A percentile compares a stretch with the other conserved stretches of the same genome.
Conservation (phyloP, 2,797 vertebrate species). For the Otolemur crassicaudatus region DNA sequence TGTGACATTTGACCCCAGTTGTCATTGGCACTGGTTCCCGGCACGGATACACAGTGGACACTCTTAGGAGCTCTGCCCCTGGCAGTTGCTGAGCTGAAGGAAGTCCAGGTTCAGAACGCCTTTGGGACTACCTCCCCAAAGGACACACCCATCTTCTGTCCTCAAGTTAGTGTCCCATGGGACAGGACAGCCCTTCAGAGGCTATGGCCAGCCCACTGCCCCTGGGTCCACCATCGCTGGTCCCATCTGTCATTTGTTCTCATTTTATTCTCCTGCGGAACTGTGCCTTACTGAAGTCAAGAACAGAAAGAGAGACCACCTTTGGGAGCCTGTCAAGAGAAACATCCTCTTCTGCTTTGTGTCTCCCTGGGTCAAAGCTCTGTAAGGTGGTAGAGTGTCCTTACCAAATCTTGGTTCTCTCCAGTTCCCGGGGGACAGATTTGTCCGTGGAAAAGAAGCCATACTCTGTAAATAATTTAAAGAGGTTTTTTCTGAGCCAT, state of each 20-base stretch:
- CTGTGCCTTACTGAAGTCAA: background rate
- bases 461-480: no score
- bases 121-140: background rate
- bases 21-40: background rate
- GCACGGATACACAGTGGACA: no score
- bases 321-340: background rate
- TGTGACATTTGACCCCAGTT: background rate
- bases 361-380: background rate
- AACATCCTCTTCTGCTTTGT: background rate
- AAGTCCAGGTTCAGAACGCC: background rate
- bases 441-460: no score
- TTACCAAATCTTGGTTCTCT: background rate
- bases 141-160: background rate
- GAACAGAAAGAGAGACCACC: background rate
- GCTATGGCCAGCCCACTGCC: background rate
- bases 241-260: background rate
- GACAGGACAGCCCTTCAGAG: accelerated
- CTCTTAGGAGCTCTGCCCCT: background rate
- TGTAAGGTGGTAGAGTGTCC: accelerated
- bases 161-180: accelerated
- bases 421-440: background rate
- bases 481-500: no score
- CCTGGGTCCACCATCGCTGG: background rate
- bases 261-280: background rate
- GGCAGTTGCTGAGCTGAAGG: background rate